These are phyloP conservation scores for Allygus modestus DNA, from an alignment of 2,888 invertebrate genomes.

Conservation along the genomic window DNA sequence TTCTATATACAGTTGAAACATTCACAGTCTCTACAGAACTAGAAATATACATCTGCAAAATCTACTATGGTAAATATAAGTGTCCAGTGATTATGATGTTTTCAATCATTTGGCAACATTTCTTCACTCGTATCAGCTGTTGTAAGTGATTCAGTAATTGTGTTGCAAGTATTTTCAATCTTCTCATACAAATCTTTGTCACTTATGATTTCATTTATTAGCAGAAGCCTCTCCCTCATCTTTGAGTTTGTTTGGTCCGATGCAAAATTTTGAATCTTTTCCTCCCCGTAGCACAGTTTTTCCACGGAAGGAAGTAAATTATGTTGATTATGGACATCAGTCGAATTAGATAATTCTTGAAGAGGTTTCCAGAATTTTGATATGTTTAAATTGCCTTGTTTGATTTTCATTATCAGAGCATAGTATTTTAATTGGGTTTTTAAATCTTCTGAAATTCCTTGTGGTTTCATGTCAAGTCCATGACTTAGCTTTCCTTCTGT, in stretches of 20 bases:
- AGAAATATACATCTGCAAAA: neutral
- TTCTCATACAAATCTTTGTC: slow-evolving; percentile 35
- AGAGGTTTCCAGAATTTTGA: slow-evolving; percentile 3
- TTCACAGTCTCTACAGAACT: neutral
- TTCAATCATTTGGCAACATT: neutral
- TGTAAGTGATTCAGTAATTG: neutral
- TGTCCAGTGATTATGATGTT: neutral
- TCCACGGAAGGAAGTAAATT: neutral
- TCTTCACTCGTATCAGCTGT: neutral
- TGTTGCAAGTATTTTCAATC: slow-evolving; percentile 43
- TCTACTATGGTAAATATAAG: neutral
- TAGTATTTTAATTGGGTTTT: slow-evolving; percentile 10
- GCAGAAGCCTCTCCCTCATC: neutral
- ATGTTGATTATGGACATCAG: neutral
- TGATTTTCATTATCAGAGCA: slow-evolving; percentile 20
- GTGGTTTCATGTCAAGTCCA: neutral
- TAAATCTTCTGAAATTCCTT: slow-evolving; percentile 5
- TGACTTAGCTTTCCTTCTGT: neutral
- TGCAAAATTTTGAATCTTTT: neutral
- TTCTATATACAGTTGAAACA: neutral
- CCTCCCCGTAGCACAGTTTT: slow-evolving; percentile 30
- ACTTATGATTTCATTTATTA: neutral
- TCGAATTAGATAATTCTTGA: neutral
- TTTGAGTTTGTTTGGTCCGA: neutral
- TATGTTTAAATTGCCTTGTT: slow-evolving; percentile 39